Conservation (phyloP, 2,797 vertebrate species). For the Sebastes kiyomatsui region DNA sequence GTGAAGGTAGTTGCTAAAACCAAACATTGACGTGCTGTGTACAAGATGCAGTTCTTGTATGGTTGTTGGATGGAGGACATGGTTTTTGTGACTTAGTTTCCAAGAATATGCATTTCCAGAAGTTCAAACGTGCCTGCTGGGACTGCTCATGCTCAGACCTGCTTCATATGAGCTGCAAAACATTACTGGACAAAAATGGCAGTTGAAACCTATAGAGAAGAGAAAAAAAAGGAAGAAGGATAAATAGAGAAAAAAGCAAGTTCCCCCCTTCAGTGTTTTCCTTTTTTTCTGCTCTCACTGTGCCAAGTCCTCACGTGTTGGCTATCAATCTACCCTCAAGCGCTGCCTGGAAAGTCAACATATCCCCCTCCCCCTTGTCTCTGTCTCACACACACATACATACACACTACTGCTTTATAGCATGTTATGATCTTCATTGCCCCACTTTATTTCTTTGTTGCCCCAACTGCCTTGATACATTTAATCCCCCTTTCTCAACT, state of each 20-base stretch:
- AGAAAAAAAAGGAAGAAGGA: not conserved
- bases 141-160: constrained; percentile 31
- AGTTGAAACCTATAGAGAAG: not conserved
- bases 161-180: constrained; percentile 7
- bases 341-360: constrained; percentile 61
- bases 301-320: constrained; percentile 73
- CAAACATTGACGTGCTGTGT: not conserved
- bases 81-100: not conserved
- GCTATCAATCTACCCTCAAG: constrained; percentile 54
- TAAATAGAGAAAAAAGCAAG: constrained; percentile 3
- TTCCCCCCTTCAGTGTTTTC: constrained; percentile 47
- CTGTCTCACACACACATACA: constrained; percentile 2
- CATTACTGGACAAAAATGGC: constrained; percentile 8
- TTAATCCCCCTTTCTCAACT: not conserved
- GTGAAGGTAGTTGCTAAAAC: not conserved
- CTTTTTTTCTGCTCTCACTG: constrained; percentile 24
- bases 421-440: not conserved
- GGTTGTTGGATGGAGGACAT: not conserved
- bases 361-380: not conserved
- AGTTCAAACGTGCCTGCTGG: not conserved
- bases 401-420: not conserved
- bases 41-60: not conserved
- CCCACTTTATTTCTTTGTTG: not conserved
- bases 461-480: not conserved
- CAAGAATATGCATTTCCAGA: constrained; percentile 7